Evolutionary conservation across 2,113 vertebrate genomes (phyloP).

Genomic region (Buteo buteo): DNA sequence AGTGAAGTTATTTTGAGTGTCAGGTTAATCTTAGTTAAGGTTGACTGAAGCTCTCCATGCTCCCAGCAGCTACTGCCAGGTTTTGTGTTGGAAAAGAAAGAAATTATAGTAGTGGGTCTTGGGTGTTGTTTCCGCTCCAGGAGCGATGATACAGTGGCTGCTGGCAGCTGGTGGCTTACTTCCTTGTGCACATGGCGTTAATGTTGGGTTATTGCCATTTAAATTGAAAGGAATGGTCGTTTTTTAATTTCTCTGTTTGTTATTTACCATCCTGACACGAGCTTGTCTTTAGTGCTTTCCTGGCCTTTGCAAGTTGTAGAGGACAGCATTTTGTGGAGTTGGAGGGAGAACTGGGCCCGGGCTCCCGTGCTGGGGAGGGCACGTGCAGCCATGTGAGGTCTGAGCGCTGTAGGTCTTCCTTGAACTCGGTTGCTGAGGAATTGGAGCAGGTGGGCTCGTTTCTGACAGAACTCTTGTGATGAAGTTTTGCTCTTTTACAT

Average conservation of each 20-base stretch:
- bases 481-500: not conserved
- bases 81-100: not conserved
- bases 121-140: not conserved
- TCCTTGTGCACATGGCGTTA: not conserved
- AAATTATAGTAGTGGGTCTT: not conserved
- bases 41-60: not conserved
- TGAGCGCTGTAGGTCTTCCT: accelerated
- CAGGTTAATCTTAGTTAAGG: not conserved
- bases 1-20: not conserved
- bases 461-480: not conserved
- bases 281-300: not conserved
- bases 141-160: not conserved
- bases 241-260: not conserved
- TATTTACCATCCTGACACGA: not conserved
- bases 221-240: not conserved
- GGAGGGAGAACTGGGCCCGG: not conserved
- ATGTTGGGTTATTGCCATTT: not conserved
- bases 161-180: not conserved
- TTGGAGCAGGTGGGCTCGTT: not conserved
- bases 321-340: not conserved
- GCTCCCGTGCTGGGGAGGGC: accelerated
- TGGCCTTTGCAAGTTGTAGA: not conserved
- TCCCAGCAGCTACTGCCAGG: not conserved
- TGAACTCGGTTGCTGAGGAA: not conserved
- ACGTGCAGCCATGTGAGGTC: accelerated